Evolutionary conservation across 2,888 invertebrate species (phyloP).

Genomic region (Patella caerulea): DNA sequence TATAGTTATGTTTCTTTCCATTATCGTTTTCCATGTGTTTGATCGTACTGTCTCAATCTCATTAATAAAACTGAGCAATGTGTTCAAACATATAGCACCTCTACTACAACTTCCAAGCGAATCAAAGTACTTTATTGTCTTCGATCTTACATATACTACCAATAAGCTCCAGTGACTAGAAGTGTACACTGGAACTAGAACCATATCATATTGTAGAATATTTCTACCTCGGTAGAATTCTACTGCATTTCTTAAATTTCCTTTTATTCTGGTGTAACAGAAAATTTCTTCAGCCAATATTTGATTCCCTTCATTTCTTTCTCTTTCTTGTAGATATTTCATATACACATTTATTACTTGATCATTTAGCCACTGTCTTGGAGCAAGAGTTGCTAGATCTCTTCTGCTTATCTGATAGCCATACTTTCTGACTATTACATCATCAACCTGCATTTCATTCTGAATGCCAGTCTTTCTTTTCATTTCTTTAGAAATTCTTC

Average conservation of each 20-base stretch:
- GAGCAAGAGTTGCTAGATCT: too few relatives aligned
- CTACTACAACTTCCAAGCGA: neutral
- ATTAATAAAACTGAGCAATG: neutral
- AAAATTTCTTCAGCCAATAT: neutral
- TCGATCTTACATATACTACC: neutral
- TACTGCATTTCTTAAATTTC: neutral
- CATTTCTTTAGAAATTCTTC: too few relatives aligned
- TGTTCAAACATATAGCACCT: neutral
- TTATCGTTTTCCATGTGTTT: neutral
- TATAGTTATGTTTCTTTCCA: neutral
- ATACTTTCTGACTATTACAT: too few relatives aligned
- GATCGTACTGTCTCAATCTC: neutral
- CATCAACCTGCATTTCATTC: too few relatives aligned
- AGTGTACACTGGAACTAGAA: neutral
- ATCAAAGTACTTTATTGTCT: neutral
- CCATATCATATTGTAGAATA: neutral
- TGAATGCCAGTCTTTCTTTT: too few relatives aligned
- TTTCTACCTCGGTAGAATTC: neutral
- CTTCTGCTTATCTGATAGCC: too few relatives aligned
- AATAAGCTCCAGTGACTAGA: neutral
- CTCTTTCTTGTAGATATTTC: neutral
- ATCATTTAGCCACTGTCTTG: neutral
- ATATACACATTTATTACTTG: neutral
- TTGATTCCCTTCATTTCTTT: neutral
- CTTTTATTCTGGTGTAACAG: neutral